Base-by-base conservation (phyloP, 2,113 vertebrate species). In the Xyliphius kryptos region DNA sequence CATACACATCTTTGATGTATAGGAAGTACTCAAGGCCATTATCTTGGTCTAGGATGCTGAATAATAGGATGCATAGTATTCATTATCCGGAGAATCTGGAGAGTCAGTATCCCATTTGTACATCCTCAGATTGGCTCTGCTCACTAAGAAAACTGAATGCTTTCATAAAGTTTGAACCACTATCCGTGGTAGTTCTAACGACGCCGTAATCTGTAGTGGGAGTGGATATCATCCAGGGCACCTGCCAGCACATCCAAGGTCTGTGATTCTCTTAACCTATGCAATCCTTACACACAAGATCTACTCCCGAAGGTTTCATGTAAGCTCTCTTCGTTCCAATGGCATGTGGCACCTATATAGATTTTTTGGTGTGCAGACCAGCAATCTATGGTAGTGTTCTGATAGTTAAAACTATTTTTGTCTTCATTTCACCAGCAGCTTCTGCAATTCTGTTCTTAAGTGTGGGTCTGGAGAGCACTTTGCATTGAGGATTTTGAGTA, bases 21-120 rank as follows among this genome's bases (percentile, higher is more conserved):
- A 49, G 70, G 63, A 48, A 76, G 46, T 61, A 74, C 47, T 71
- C 58, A 46, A 71, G 43, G 36, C 67, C 43, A 2, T 21, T 60
- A 6, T 73, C 63, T 65, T 76, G 14, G 32, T 68, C 61, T n/a
- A 68, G 50, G 51, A 71, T 74, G 68, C 38, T 19, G 19, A 74
- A 64, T 38, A 15, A 58, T 56, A 56, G 2, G 15, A 19, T 10
- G 36, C 17, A 17, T 63, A 4, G 13, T 6, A 38, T 38, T 6
- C 16, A 11, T 63, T 49, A 41, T 68, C 53, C 16, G 48, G 21
- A 63, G 22, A 14, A 2, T 63, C 54, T 49, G 46, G 54, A n/a
- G n/a, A n/a, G 37, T 72, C 53, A 36, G 56, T 46, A 41, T 73
- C 57, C 15, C n/a, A n/a, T n/a, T n/a, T n/a, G n/a, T n/a, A n/a